Conservation (phyloP, 1,140 invertebrate genomes). For the Lerema accius region DNA sequence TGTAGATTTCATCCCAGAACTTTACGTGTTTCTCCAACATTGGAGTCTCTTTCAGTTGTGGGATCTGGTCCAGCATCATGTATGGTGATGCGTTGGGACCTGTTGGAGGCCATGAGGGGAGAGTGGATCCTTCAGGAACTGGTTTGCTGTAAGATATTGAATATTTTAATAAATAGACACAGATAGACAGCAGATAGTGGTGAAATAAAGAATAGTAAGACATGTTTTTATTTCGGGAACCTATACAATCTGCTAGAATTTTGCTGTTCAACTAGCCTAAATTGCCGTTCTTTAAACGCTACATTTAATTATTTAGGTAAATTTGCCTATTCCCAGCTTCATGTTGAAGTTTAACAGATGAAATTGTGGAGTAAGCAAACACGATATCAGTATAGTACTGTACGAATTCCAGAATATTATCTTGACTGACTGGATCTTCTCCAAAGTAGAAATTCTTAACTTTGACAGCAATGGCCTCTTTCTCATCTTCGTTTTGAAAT, state of each 20-base stretch:
- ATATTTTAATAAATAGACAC: too few relatives aligned
- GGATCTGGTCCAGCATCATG: conserved; percentile 19
- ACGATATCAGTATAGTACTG: conserved; percentile 56
- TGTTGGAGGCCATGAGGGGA: conserved; percentile 30
- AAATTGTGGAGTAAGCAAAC: conserved; percentile 47
- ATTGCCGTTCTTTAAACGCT: too few relatives aligned
- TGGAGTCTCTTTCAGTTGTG: conserved; percentile 12
- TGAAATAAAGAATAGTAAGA: too few relatives aligned
- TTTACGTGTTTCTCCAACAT: conserved; percentile 17
- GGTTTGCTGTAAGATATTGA: too few relatives aligned
- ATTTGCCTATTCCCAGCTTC: conserved; percentile 52
- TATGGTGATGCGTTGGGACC: conserved; percentile 7
- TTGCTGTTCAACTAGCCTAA: too few relatives aligned
- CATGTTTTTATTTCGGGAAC: too few relatives aligned
- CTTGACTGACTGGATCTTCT: conserved; percentile 36
- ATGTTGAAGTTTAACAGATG: conserved; percentile 46
- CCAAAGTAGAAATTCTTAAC: conserved; percentile 62
- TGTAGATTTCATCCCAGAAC: conserved; percentile 35
- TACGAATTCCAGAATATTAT: conserved; percentile 47
- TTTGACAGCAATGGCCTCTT: conserved; percentile 41
- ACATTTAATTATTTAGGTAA: too few relatives aligned
- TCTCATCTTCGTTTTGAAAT: conserved; percentile 48
- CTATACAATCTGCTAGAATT: too few relatives aligned
- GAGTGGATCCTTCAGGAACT: conserved; percentile 19
- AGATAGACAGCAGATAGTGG: too few relatives aligned